phyloP scores from a whole-genome alignment of 1,140 invertebrate species.

The Drosophila kikkawai region DNA sequence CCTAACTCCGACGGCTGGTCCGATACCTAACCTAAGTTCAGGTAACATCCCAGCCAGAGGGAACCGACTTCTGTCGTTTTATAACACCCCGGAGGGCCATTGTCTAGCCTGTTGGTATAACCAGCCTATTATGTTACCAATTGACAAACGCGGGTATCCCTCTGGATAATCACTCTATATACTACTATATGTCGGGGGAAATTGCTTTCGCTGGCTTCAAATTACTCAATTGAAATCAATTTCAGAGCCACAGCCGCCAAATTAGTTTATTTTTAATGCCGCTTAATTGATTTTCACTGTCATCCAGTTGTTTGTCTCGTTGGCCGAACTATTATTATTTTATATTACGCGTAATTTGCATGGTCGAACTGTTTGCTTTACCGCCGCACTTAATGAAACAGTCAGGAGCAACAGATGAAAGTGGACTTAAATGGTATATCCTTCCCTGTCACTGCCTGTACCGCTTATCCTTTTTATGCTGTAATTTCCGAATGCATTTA shows the following conservation, averaged over 20 bases:
- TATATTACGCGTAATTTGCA: slow-evolving; percentile 11
- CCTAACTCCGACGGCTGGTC: slow-evolving; percentile 7
- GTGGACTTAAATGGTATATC: slow-evolving; percentile 14
- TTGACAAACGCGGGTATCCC: slow-evolving; percentile 45
- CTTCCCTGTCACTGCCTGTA: slow-evolving; percentile 27
- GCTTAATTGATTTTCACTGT: slow-evolving; percentile 68
- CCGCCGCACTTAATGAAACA: slow-evolving; percentile 39
- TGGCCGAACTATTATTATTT: slow-evolving; percentile 8
- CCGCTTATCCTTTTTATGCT: slow-evolving; percentile 46
- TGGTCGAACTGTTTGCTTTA: slow-evolving; percentile 27
- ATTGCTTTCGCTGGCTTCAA: slow-evolving; percentile 47
- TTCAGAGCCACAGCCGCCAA: slow-evolving; percentile 12
- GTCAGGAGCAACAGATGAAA: slow-evolving; percentile 29
- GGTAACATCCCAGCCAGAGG: not conserved
- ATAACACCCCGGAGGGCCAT: slow-evolving; percentile 38
- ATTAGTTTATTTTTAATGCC: slow-evolving; percentile 43
- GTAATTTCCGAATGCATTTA: slow-evolving; percentile 30
- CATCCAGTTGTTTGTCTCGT: slow-evolving; percentile 26
- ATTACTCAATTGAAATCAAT: slow-evolving; percentile 71
- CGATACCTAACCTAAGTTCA: slow-evolving; percentile 18
- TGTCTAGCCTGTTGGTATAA: slow-evolving; percentile 44
- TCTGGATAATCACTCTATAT: slow-evolving; percentile 49
- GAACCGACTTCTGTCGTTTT: slow-evolving; percentile 50
- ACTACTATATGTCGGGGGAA: slow-evolving; percentile 32
- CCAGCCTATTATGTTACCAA: slow-evolving; percentile 40